Base-by-base conservation (phyloP, 30 jellyfish, hydroid and myxozoan genomes). In the Pseudorhiza aurosa region DNA sequence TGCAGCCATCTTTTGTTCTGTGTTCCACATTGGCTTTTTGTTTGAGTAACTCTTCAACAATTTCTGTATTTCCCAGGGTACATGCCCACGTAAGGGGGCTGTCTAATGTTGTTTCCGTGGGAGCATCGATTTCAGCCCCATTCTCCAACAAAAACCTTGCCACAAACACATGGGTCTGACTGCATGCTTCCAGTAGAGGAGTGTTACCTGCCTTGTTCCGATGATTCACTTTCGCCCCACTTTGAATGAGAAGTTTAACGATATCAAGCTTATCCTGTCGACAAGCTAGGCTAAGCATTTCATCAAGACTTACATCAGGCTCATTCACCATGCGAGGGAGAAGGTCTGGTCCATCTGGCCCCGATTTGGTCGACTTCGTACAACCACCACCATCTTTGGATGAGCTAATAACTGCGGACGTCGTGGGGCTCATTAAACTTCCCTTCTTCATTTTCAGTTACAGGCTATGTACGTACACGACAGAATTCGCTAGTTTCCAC, bases 41-140 rank as follows among this genome's bases (percentile, higher is more conserved):
- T 35, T 58, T 72, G 58, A 93, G 77, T 25, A 93, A 67, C 14
- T 87, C 91, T 33, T 93, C 92, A 29, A 93, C 99, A 12, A 93
- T 90, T 22, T 77, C 88, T 25, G 94, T 72, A 47, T 93, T 93
- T 19, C 99, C 99, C 21, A 93, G 90, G 1, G 99, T 93, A 81
- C 99, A 93, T 9, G 99, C 99, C 99, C 99, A 93, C 32, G 99
- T 93, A 62, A 93, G 76, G 36, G 99, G 97, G 84, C 99, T 93
- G 75, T 93, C 99, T 19, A 93, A 69, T 5, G 99, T 93, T 18
- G 97, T 87, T 68, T 93, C 99, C 5, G 99, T 93, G 9, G 99
- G 99, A 40, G 99, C 93, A 87, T 93, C 99, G 53, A 93, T 93
- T 33, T 93, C 93, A 1, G 97, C 96, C 7, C 96, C 96, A 77